Evolutionary conservation across 2,113 vertebrate genomes (phyloP).

Genomic region (Entelurus aequoreus): DNA sequence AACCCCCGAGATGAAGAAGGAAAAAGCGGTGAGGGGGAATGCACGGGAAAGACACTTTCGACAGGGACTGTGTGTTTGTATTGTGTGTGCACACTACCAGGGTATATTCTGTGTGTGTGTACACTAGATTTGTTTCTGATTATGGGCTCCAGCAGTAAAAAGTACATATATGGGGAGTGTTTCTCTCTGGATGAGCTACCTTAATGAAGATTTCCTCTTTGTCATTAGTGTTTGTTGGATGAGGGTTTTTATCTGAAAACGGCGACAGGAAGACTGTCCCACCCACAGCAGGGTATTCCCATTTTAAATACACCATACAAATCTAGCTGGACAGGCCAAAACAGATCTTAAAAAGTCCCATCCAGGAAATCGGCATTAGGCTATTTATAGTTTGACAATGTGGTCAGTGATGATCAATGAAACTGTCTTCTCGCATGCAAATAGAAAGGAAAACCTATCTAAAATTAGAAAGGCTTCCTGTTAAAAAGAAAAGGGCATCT

Average conservation of each 20-base stretch:
- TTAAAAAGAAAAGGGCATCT: constrained; percentile 19
- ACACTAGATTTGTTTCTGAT: constrained; percentile 12
- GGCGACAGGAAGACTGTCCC: constrained; percentile 14
- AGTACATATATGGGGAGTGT: constrained; percentile 31
- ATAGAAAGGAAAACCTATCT: constrained; percentile 16
- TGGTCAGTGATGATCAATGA: not conserved
- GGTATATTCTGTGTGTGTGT: constrained; percentile 30
- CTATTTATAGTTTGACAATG: constrained; percentile 9
- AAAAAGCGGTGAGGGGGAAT: constrained; percentile 57
- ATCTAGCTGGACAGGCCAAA: constrained; percentile 15
- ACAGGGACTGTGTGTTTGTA: constrained; percentile 53
- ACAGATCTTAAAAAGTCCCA: not conserved
- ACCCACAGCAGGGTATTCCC: constrained; percentile 27
- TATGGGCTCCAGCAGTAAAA: constrained; percentile 37
- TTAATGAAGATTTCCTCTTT: constrained; percentile 32
- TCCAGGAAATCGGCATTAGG: not conserved
- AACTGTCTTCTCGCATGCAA: not conserved
- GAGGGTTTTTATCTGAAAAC: constrained; percentile 39
- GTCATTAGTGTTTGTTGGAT: constrained; percentile 8
- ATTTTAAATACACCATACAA: constrained; percentile 20
- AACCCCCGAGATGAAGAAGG: constrained; percentile 70
- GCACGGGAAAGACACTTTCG: constrained; percentile 64
- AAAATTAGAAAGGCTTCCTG: constrained; percentile 24
- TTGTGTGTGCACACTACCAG: constrained; percentile 28
- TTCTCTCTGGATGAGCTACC: constrained; percentile 52